Conservation (phyloP, 2,113 vertebrate genomes). For the Capra hircus region DNA sequence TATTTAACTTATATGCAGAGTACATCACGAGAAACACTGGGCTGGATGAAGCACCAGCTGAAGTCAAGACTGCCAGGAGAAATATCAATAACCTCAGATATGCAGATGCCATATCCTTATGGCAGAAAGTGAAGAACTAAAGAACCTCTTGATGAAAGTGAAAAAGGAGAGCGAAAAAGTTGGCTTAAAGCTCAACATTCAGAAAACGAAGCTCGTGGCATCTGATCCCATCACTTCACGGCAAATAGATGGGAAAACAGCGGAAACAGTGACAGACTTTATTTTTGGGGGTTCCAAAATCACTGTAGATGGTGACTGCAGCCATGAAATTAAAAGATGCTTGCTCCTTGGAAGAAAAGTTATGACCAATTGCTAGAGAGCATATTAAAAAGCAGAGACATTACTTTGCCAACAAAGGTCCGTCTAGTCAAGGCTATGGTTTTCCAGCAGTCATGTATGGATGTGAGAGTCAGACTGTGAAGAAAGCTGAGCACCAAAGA, state of each 20-base stretch:
- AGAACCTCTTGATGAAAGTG: not conserved
- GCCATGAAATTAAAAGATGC: not conserved
- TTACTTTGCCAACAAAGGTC: not conserved
- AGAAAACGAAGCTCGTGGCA: not conserved
- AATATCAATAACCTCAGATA: not conserved
- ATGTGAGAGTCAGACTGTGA: not conserved
- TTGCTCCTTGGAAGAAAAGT: not conserved
- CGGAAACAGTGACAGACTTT: not conserved
- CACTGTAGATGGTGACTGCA: not conserved
- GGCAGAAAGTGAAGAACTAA: not conserved
- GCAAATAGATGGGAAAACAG: not conserved
- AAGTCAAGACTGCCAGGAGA: not conserved
- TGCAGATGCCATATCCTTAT: not conserved
- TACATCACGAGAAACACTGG: rapidly evolving
- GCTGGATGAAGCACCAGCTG: not conserved
- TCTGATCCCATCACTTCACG: not conserved
- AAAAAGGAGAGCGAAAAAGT: not conserved
- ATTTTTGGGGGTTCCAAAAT: not conserved
- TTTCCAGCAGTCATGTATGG: not conserved
- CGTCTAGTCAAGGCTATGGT: not conserved
- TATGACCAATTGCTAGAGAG: not conserved
- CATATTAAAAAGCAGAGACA: not conserved
- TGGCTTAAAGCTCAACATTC: not conserved
- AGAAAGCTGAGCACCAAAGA: not conserved
- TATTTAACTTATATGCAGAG: not conserved